Evolutionary conservation across 2,797 vertebrate genomes (phyloP).

Genomic region (Anomalospiza imberbis): DNA sequence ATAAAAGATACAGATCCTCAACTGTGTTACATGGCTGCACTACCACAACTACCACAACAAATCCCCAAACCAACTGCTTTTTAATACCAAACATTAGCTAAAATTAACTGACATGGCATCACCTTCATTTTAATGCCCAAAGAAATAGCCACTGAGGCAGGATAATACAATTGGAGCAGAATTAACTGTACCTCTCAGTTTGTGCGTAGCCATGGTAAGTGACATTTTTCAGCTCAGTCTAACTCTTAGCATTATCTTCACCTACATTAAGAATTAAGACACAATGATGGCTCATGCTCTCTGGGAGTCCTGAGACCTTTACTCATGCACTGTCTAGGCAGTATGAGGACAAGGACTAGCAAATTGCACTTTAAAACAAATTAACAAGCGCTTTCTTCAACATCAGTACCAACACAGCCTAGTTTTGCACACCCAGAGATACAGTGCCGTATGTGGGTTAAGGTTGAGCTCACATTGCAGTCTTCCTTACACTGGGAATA

Average conservation of each 20-base stretch:
- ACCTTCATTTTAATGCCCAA: neutral
- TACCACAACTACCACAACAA: neutral
- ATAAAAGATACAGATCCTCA: neutral
- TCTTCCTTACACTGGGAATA: neutral
- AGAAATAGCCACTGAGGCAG: neutral
- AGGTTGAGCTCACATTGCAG: neutral
- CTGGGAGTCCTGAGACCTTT: neutral
- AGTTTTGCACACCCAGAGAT: neutral
- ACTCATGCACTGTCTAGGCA: neutral
- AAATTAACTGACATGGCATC: neutral
- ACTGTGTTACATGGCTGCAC: neutral
- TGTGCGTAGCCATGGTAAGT: rapidly evolving
- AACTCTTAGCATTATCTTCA: neutral
- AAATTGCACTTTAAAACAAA: neutral
- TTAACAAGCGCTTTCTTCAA: neutral
- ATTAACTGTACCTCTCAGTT: neutral
- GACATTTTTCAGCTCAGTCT: neutral
- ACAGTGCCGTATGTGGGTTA: neutral
- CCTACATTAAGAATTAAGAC: neutral
- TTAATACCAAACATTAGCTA: neutral
- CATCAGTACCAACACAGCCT: neutral
- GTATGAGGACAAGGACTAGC: neutral
- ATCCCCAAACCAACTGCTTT: neutral
- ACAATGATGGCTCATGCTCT: rapidly evolving
- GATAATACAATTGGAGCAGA: neutral